Percentiles rank a stretch among this genome's conserved stretches.
These are phyloP conservation scores for Trididemnum miniatum DNA, from an alignment of 23 tunicate species.

Conservation along the genomic window DNA sequence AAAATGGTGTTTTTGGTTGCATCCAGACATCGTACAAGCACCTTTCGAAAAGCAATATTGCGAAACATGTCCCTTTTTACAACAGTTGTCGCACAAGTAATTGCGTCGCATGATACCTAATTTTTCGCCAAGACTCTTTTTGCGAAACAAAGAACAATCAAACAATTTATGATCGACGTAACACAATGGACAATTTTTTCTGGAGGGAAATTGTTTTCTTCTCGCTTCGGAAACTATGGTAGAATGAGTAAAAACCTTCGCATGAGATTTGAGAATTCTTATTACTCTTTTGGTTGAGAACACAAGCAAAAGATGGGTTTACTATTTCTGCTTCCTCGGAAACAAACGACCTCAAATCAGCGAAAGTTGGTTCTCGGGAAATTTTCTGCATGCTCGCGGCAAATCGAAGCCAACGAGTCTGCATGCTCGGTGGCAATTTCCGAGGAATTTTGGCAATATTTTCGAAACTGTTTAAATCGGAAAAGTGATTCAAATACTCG, in stretches of 20 bases:
- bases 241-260: too few species aligned
- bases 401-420: not conserved
- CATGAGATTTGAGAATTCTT: too few species aligned
- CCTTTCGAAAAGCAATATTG: not conserved
- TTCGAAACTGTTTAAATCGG: not conserved
- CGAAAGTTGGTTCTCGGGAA: not conserved
- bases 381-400: not conserved
- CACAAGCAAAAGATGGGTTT: not conserved
- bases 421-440: not conserved
- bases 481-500: not conserved
- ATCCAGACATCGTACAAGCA: not conserved
- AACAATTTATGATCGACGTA: too few species aligned
- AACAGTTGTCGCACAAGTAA: not conserved
- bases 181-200: too few species aligned
- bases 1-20: not conserved
- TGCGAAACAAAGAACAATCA: too few species aligned
- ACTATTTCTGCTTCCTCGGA: not conserved
- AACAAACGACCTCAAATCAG: not conserved
- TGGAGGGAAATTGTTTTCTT: too few species aligned
- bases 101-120: not conserved
- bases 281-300: too few species aligned
- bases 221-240: too few species aligned
- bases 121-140: not conserved
- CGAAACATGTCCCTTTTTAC: not conserved
- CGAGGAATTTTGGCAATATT: not conserved